Conservation (phyloP, 2,797 vertebrate species). For the Sylvilagus floridanus region DNA sequence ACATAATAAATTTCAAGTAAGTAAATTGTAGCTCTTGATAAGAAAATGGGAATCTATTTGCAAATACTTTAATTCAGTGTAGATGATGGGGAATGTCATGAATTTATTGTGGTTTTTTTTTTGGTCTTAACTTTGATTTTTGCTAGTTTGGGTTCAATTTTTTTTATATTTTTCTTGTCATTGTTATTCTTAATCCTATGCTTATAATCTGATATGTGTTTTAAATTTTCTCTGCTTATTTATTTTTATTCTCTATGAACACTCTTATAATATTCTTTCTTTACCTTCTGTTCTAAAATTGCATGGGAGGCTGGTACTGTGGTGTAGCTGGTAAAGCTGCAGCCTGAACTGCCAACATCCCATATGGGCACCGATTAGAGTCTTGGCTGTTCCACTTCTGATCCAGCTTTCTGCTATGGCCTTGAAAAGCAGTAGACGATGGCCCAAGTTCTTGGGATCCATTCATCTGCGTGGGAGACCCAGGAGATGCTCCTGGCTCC, state of each 20-base stretch:
- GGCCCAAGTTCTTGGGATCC: too few species aligned
- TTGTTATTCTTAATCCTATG: not conserved
- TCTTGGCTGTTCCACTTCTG: too few species aligned
- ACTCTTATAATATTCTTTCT: not conserved
- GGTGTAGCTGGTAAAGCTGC: too few species aligned
- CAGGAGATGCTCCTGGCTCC: too few species aligned
- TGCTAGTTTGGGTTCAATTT: too few species aligned
- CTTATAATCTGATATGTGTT: not conserved
- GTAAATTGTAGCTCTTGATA: not conserved
- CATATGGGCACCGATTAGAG: too few species aligned
- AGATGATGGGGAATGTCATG: too few species aligned
- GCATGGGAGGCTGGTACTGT: not conserved
- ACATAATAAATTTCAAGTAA: not conserved
- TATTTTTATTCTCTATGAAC: not conserved
- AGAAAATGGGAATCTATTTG: not conserved
- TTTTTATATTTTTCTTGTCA: not conserved
- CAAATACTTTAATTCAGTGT: not conserved
- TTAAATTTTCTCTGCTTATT: not conserved
- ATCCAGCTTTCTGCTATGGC: too few species aligned
- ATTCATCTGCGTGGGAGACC: too few species aligned
- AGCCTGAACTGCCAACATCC: too few species aligned
- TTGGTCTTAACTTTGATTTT: not conserved
- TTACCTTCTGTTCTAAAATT: not conserved
- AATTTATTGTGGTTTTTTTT: not conserved
- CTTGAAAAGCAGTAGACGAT: too few species aligned